Evolutionary conservation across 2,113 vertebrate species (phyloP).

Genomic region (Sigmodon hispidus): DNA sequence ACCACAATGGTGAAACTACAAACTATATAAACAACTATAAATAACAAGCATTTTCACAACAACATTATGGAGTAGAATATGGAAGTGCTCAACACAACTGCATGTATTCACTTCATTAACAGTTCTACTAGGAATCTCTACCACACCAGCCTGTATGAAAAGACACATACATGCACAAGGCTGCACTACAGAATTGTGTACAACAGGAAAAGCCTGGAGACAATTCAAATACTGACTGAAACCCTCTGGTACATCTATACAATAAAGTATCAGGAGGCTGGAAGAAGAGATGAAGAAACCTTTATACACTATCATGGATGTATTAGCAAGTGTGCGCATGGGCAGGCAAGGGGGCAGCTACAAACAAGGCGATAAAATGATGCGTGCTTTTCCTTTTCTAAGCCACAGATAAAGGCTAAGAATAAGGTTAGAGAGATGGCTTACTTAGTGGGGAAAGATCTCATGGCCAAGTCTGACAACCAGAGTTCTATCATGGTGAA

Average conservation of each 20-base stretch:
- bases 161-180: background rate
- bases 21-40: too few species aligned
- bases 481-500: background rate
- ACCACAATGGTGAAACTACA: background rate
- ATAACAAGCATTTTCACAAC: background rate
- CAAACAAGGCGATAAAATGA: background rate
- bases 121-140: conserved; percentile 4
- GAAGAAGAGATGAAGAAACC: background rate
- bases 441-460: background rate
- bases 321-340: background rate
- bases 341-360: too few species aligned
- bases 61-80: background rate
- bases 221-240: background rate
- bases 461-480: background rate
- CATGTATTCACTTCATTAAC: background rate
- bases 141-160: background rate
- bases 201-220: background rate
- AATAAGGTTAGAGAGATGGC: background rate
- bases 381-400: background rate
- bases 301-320: background rate
- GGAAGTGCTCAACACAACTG: background rate
- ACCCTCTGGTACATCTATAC: background rate
- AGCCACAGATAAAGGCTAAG: background rate
- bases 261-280: background rate
- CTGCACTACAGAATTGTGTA: background rate